Evolutionary conservation across 2,113 vertebrate genomes (phyloP).

Genomic region (Phainopepla nitens): DNA sequence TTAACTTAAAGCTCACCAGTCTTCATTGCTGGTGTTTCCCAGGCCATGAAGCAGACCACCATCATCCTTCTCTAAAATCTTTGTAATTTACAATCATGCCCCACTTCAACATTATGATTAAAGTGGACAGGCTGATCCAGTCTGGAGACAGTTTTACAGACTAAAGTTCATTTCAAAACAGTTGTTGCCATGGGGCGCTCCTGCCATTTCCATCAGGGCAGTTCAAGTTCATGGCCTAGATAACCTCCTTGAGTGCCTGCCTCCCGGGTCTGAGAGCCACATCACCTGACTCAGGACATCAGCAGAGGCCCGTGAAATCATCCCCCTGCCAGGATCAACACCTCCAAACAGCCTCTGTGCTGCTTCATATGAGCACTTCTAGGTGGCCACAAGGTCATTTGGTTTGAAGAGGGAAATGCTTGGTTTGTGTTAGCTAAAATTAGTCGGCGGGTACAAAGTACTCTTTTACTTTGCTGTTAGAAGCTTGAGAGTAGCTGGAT

Average conservation of each 20-base stretch:
- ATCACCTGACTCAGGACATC: background rate
- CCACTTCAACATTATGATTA: background rate
- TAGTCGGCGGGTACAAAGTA: background rate
- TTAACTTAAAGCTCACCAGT: background rate
- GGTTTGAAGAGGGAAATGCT: constrained; percentile 1
- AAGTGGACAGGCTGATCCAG: background rate
- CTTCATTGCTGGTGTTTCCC: background rate
- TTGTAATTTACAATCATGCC: background rate
- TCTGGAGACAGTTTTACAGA: background rate
- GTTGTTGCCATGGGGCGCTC: rapidly evolving
- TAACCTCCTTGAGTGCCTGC: background rate
- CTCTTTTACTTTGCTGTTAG: constrained; percentile 2
- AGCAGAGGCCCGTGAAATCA: background rate
- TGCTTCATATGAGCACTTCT: background rate
- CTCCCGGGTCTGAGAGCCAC: background rate
- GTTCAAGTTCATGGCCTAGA: background rate
- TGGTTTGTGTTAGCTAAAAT: constrained; percentile 45
- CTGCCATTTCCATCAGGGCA: rapidly evolving
- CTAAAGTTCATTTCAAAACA: background rate
- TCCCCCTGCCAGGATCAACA: background rate
- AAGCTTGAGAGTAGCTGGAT: background rate
- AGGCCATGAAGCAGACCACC: background rate
- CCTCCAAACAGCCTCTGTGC: background rate
- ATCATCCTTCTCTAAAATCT: background rate
- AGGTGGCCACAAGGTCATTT: constrained; percentile 19